phyloP scores from a whole-genome alignment of 2,888 invertebrate genomes.

The Athalia circularis region DNA sequence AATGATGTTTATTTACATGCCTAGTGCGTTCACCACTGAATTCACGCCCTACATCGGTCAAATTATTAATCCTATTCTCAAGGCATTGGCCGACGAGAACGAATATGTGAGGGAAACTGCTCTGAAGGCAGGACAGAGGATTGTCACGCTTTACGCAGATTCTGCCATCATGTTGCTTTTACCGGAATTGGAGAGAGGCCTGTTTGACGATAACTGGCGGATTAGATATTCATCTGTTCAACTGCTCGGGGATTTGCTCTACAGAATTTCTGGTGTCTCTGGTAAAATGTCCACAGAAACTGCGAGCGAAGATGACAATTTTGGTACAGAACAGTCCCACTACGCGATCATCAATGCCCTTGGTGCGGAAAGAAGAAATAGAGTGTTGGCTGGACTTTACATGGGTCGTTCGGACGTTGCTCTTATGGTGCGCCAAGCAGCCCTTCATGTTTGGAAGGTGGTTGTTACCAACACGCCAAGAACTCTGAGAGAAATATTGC shows the following conservation, averaged over 20 bases:
- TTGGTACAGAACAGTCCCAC: constrained; percentile 97
- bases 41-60: constrained; percentile 97
- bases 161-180: constrained; percentile 93
- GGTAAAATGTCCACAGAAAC: constrained; percentile 99
- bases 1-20: constrained; percentile 99
- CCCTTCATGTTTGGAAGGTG: constrained; percentile 99
- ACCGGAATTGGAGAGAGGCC: constrained; percentile 94
- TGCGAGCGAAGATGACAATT: constrained; percentile 98
- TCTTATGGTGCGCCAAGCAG: constrained; percentile 96
- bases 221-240: constrained; percentile 95
- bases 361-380: constrained; percentile 92
- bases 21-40: constrained; percentile 95
- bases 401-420: constrained; percentile 99
- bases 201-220: constrained; percentile 99
- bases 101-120: constrained; percentile 99
- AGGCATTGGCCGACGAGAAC: constrained; percentile 98
- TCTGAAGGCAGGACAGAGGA: constrained; percentile 95
- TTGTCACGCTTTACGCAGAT: constrained; percentile 97
- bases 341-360: constrained; percentile 91
- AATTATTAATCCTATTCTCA: constrained; percentile 97
- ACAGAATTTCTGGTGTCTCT: constrained; percentile 97
- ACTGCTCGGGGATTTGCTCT: constrained; percentile 94
- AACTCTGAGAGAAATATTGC: constrained; percentile 96
- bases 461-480: constrained; percentile 98
- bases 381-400: constrained; percentile 95